Evolutionary conservation across 2,797 vertebrate genomes (phyloP), one percentile per base, ranked within the genome.

Genomic region (Epinephelus coioides): DNA sequence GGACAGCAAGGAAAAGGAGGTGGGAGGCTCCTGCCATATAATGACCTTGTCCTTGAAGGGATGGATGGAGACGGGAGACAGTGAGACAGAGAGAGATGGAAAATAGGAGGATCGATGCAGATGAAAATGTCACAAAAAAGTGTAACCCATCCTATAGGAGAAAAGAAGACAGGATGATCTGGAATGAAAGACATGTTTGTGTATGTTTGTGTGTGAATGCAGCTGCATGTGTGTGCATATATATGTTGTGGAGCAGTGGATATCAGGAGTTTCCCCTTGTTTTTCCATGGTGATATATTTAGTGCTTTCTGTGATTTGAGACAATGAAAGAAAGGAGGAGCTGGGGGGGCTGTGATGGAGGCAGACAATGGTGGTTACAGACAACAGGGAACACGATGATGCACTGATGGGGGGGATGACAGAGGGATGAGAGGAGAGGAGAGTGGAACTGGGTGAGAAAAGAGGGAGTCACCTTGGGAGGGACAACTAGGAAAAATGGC

Each of bases 381-480:
- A 55, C 44, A 50, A 61, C 56, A 62, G 60, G 38, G 38, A 65
- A 40, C 13, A 61, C 38, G 60, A 60, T 74, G 72, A 84, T 76
- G 61, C 34, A 55, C 11, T 66, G 56, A 82, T 55, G 67, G 68
- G 59, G 59, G 23, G 44, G 62, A 71, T 69, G 65, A 75, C 46
- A 75, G 54, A 59, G 23, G 17, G 19, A 67, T 64, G 78, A 66
- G 62, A 73, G 13, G 66, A 51, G 27, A 59, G 27, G 76, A 63
- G 43, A 62, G 66, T 34, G 34, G 78, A 81, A 77, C 14, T 77
- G 69, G 65, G 23, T 65, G 79, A 86, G 68, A 84, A 77, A 83
- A 84, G 23, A 70, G 59, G 57, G 53, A 85, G 91, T 95, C 87
- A 95, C 95, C 94, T 95, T 95, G 93, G 51, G 59, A 76, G 76